Conservation (phyloP, 2,113 vertebrate genomes). For the Geothlypis trichas region DNA sequence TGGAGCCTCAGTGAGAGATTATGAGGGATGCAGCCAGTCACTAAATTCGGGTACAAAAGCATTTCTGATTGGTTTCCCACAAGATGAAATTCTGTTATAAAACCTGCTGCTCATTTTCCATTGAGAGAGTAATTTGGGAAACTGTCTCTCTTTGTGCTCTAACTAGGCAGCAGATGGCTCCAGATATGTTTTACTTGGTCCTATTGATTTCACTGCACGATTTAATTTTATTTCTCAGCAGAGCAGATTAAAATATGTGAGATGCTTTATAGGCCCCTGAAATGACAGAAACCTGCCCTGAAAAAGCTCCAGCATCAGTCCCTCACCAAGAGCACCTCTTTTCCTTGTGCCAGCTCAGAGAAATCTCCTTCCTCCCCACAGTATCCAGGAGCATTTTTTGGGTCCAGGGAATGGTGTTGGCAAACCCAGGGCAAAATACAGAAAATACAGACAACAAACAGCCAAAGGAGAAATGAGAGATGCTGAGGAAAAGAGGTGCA, state of each 20-base stretch:
- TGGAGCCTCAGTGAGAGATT: neutral
- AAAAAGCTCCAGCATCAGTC: neutral
- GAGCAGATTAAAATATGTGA: neutral
- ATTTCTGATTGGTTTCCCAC: constrained; percentile 23
- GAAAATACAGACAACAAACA: neutral
- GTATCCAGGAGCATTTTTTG: neutral
- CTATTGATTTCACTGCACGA: constrained; percentile 32
- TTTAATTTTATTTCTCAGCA: constrained; percentile 46
- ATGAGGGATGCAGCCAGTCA: neutral
- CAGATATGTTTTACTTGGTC: constrained; percentile 36
- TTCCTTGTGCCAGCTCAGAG: neutral
- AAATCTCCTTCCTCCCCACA: fast-evolving
- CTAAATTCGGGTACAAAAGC: neutral
- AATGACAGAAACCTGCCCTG: neutral
- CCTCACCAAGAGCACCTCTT: neutral
- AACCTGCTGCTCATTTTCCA: constrained; percentile 33
- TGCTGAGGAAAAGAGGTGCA: neutral
- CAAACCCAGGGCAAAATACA: neutral
- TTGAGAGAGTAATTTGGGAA: constrained; percentile 44
- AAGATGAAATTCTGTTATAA: constrained; percentile 2
- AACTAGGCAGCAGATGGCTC: constrained; percentile 38
- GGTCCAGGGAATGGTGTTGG: neutral
- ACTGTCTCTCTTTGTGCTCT: constrained; percentile 36
- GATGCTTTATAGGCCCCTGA: neutral
- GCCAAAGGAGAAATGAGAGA: neutral